A percentile compares a stretch with the other conserved stretches of the same genome.
Evolutionary conservation across 2,888 invertebrate genomes (phyloP).

Genomic region (Prosapia bicincta): DNA sequence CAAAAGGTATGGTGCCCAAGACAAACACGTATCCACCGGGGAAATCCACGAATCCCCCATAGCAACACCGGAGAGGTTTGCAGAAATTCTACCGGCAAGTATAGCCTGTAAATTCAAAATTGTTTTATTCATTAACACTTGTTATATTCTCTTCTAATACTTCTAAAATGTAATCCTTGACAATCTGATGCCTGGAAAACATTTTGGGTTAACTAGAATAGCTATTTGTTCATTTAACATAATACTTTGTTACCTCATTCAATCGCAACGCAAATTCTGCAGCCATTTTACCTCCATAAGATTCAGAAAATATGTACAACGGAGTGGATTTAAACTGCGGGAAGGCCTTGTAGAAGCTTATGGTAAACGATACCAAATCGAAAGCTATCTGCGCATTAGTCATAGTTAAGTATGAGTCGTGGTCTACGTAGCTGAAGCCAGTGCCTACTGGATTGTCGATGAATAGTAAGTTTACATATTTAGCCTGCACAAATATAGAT

Average conservation of each 20-base stretch:
- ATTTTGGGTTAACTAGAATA: too few relatives aligned
- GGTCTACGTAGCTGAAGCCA: constrained; percentile 78
- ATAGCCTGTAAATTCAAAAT: neutral
- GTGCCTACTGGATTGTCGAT: constrained; percentile 89
- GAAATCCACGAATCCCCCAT: constrained; percentile 90
- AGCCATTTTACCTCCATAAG: constrained; percentile 93
- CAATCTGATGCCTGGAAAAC: too few relatives aligned
- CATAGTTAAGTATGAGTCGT: constrained; percentile 49
- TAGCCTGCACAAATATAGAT: constrained; percentile 55
- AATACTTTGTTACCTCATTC: constrained; percentile 45
- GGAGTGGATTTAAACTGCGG: constrained; percentile 70
- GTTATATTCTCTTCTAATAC: too few relatives aligned
- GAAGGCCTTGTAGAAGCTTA: constrained; percentile 61
- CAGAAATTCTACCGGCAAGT: neutral
- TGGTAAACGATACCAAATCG: constrained; percentile 72
- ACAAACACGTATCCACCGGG: constrained; percentile 76
- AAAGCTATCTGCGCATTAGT: constrained; percentile 63
- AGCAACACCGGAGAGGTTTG: constrained; percentile 57
- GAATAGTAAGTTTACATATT: constrained; percentile 77
- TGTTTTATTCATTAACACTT: too few relatives aligned
- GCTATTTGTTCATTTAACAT: too few relatives aligned
- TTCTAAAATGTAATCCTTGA: too few relatives aligned
- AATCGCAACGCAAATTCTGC: constrained; percentile 67
- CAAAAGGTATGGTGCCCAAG: constrained; percentile 78
- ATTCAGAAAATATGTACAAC: constrained; percentile 83